Conservation (phyloP, 2,797 vertebrate species). For the Sternotherus odoratus region DNA sequence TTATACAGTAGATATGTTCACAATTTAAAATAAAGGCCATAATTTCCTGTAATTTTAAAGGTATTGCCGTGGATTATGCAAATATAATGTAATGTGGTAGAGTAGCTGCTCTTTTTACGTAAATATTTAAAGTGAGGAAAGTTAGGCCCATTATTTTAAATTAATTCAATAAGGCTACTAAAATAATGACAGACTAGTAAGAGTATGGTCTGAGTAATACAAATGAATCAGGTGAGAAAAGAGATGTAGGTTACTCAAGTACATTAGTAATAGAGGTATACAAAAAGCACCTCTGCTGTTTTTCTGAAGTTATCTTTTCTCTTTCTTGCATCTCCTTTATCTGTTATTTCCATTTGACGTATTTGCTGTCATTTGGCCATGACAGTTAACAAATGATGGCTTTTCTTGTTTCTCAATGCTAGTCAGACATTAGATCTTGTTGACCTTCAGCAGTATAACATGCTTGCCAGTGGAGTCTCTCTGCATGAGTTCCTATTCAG, state of each 20-base stretch:
- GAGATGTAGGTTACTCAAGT: not conserved
- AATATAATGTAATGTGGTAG: not conserved
- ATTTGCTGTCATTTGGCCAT: slow-evolving; percentile 41
- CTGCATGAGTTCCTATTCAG: slow-evolving; percentile 49
- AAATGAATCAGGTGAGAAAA: not conserved
- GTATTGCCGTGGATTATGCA: not conserved
- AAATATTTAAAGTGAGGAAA: not conserved
- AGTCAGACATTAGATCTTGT: slow-evolving; percentile 59
- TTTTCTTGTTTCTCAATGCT: slow-evolving; percentile 68
- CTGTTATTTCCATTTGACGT: slow-evolving; percentile 64
- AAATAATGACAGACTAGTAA: not conserved
- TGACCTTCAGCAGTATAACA: slow-evolving; percentile 65
- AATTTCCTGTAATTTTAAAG: not conserved
- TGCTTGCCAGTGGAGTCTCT: slow-evolving; percentile 47
- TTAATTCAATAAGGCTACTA: not conserved
- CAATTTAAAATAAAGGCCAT: not conserved
- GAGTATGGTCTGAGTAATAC: not conserved
- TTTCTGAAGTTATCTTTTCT: slow-evolving; percentile 43
- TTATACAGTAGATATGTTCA: not conserved
- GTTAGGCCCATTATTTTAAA: not conserved
- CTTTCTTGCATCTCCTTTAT: slow-evolving; percentile 37
- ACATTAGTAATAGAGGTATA: not conserved
- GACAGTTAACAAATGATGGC: slow-evolving; percentile 65
- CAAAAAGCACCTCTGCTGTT: slow-evolving; percentile 19
- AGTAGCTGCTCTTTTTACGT: not conserved